Base-by-base conservation (phyloP, 2,888 invertebrate genomes). In the Eumerus sabulonum region DNA sequence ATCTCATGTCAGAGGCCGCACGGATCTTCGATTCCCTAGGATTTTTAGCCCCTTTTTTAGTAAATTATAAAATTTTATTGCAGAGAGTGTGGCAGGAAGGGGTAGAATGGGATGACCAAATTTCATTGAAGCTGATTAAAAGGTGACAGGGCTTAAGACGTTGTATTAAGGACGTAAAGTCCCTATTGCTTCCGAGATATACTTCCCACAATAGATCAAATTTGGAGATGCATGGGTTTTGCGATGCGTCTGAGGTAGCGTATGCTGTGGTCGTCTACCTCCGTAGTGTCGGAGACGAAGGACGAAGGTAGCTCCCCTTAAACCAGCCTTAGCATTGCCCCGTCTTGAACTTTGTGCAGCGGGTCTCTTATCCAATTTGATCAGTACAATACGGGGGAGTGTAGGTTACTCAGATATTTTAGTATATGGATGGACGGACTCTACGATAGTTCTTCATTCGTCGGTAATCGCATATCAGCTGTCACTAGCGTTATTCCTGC, bases 351-450 rank as follows among this genome's bases (percentile, higher is more conserved):
- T 66, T 4, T 66, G 66, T 18, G 64, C 54, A 9, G 63, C 63
- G 1, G 16, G 11, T 17, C 51, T 63, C 1, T n/a, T 63, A n/a
- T 2, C 44, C 4, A 44, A 36, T 14, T 27, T 62, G 12, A 36
- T 42, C 1, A 27, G 16, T 7, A 62, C 19, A 11, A 12, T 62
- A 12, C 27, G 40, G 0, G 62, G 27, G n/a, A 50, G 13, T 40
- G 19, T 40, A 7, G 27, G 51, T 1, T 62, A 42, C 44, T 11
- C 14, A 0, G 9, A 16, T 0, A 62, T 54, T 54, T 38, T 47
- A 9, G 12, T 51, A 4, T 66, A 54, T 42, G 62, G 60, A 12
- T 67, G 56, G 66, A 67, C 48, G 12, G 66, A 50, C 13, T 67
- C 56, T n/a, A n/a, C n/a, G n/a, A n/a, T n/a, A n/a, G n/a, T n/a